Percentiles rank a stretch among this genome's conserved stretches.
These are phyloP conservation scores for Mareca penelope DNA, from an alignment of 2,797 vertebrate species.

Conservation along the genomic window DNA sequence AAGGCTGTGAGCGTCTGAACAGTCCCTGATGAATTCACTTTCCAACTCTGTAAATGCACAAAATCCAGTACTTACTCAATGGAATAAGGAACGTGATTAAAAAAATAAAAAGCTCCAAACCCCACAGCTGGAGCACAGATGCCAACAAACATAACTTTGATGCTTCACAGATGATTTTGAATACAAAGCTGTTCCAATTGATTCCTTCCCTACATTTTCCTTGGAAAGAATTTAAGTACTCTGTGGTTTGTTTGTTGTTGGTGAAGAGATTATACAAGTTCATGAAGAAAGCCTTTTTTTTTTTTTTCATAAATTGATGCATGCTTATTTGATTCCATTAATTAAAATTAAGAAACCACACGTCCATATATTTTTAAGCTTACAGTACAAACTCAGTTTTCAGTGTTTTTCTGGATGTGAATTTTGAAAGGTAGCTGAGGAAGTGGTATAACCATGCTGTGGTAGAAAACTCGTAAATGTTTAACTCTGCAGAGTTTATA, in stretches of 20 bases:
- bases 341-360: conserved; percentile 56
- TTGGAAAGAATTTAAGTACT: conserved; percentile 23
- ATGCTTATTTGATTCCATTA: conserved; percentile 33
- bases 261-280: conserved; percentile 6
- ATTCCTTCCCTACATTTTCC: conserved; percentile 53
- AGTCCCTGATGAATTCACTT: not conserved
- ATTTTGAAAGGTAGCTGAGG: not conserved
- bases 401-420: not conserved
- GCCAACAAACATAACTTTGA: conserved; percentile 4
- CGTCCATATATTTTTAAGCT: not conserved
- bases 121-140: conserved; percentile 47
- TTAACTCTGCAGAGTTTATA: not conserved
- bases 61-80: not conserved
- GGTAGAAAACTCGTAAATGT: not conserved
- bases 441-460: not conserved
- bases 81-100: not conserved
- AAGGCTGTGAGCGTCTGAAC: not conserved
- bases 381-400: not conserved
- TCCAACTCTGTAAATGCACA: not conserved
- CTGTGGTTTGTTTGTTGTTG: conserved; percentile 17
- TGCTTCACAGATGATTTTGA: conserved; percentile 23
- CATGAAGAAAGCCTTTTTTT: not conserved
- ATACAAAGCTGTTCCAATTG: conserved; percentile 26
- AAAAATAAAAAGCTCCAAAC: not conserved
- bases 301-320: conserved; percentile 2